Evolutionary conservation across 2,797 vertebrate genomes (phyloP).

Genomic region (Australoheros facetus): DNA sequence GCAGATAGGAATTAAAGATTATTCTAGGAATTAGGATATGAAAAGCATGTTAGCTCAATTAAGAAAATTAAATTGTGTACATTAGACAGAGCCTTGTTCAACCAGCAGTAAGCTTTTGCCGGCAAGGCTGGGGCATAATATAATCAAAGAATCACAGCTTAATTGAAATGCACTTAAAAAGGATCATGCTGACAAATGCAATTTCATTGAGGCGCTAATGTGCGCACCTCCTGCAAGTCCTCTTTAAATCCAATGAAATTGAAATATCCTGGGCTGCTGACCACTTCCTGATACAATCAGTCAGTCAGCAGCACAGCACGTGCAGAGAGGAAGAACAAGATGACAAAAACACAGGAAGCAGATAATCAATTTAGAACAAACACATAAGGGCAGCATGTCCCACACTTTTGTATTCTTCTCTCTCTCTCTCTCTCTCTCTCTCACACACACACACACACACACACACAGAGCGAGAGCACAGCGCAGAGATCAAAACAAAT

Average conservation of each 20-base stretch:
- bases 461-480: slow-evolving; percentile 32
- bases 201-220: slow-evolving; percentile 93
- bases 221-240: slow-evolving; percentile 84
- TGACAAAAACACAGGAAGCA: slow-evolving; percentile 37
- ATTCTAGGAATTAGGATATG: slow-evolving; percentile 94
- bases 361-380: slow-evolving; percentile 91
- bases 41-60: slow-evolving; percentile 96
- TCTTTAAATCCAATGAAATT: slow-evolving; percentile 95
- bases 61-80: slow-evolving; percentile 98
- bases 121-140: slow-evolving; percentile 87
- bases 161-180: slow-evolving; percentile 99
- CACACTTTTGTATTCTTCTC: slow-evolving; percentile 51
- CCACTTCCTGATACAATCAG: slow-evolving; percentile 90
- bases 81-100: slow-evolving; percentile 88
- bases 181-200: slow-evolving; percentile 96
- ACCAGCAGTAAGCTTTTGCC: slow-evolving; percentile 86
- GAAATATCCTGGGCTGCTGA: slow-evolving; percentile 86
- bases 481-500: slow-evolving; percentile 86
- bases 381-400: slow-evolving; percentile 79
- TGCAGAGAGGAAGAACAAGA: slow-evolving; percentile 43
- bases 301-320: slow-evolving; percentile 69
- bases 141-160: slow-evolving; percentile 94
- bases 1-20: slow-evolving; percentile 89
- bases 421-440: slow-evolving; percentile 40
- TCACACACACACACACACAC: slow-evolving; percentile 51